Evolutionary conservation across 2,888 invertebrate species (phyloP), one percentile per base, ranked within the genome.

Genomic region (Idaea straminata): DNA sequence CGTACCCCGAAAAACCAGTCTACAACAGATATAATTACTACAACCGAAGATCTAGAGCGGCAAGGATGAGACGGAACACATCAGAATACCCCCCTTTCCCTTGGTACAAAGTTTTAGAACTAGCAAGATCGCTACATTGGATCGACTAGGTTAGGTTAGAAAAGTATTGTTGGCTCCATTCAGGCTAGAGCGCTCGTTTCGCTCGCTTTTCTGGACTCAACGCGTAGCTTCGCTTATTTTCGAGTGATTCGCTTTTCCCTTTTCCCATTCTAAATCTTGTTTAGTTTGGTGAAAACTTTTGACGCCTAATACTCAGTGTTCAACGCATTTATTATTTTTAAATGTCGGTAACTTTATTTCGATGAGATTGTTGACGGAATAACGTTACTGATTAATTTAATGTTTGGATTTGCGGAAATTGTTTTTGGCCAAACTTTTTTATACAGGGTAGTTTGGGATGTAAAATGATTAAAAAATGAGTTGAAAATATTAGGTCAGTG

Each of bases 71-170:
- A 70, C 86, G 92, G 77, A 83, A 89, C 72, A 82, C 91, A 2
- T 82, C 87, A 71, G 86, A 90, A 71, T 87, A 93, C 81, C 95
- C 95, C 16, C 94, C 95, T 16, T 96, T 97, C 83, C 97, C 97
- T 64, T 97, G 96, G 96, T 94, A 96, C 84, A 95, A 95, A 89
- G 95, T 96, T 68, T 93, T 94, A 79, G 95, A 96, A 84, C 91
- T 97, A 79, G 94, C 95, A 75, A 91, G 94, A 83, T 93, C 94
- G 71, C 93, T 95, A 82, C 89, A 94, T 81, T 96, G 96, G 96
- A 95, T 95, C 68, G 75, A 81, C 68, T 80, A 82, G 72, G 70
- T 72, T 75, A 77, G 74, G 74, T 73, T 74, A 75, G 69, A 67
- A 66, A 75, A 83, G 87, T 87, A 90, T 86, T 89, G 92, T 91